These are phyloP conservation scores for Cosmopolites sordidus DNA, from an alignment of 2,888 invertebrate species.

Conservation along the genomic window DNA sequence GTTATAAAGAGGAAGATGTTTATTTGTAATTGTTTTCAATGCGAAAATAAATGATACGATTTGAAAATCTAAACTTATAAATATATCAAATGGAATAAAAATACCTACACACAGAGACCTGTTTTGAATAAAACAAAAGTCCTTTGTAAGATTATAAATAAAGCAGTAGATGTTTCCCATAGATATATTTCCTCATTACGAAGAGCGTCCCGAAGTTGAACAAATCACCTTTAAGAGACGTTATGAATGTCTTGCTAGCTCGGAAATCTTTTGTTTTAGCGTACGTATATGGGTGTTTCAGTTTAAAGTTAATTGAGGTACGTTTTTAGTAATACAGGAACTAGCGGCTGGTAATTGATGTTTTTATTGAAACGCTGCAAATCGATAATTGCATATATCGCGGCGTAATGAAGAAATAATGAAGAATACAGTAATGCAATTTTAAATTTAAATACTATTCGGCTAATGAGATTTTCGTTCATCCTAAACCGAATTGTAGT, in stretches of 20 bases:
- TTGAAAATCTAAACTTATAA: not conserved
- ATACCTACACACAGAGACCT: conserved; percentile 6
- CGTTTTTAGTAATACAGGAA: conserved; percentile 25
- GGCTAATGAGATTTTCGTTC: too few relatives aligned
- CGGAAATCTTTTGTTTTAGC: conserved; percentile 20
- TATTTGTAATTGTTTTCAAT: not conserved
- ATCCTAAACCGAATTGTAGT: too few relatives aligned
- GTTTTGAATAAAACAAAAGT: conserved; percentile 22
- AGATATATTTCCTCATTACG: conserved; percentile 15
- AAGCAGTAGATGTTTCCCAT: conserved; percentile 5
- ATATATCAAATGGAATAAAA: too few relatives aligned
- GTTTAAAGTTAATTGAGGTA: conserved; percentile 22
- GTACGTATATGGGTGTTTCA: conserved; percentile 19
- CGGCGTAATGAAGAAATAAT: too few relatives aligned
- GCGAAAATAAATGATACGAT: not conserved
- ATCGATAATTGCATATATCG: too few relatives aligned
- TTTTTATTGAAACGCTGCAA: conserved; percentile 2
- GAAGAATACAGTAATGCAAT: too few relatives aligned
- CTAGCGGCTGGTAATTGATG: conserved; percentile 8
- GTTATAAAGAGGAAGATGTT: too few relatives aligned
- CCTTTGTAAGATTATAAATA: conserved; percentile 16
- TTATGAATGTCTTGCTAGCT: conserved; percentile 18
- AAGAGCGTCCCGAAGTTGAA: conserved; percentile 16
- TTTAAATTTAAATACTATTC: too few relatives aligned
- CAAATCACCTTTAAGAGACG: conserved; percentile 21